Percentiles rank a stretch among this genome's conserved stretches.
These are phyloP conservation scores for Halichondria panicea DNA, from an alignment of 37 sponge, comb jelly and placozoan species.

Conservation along the genomic window DNA sequence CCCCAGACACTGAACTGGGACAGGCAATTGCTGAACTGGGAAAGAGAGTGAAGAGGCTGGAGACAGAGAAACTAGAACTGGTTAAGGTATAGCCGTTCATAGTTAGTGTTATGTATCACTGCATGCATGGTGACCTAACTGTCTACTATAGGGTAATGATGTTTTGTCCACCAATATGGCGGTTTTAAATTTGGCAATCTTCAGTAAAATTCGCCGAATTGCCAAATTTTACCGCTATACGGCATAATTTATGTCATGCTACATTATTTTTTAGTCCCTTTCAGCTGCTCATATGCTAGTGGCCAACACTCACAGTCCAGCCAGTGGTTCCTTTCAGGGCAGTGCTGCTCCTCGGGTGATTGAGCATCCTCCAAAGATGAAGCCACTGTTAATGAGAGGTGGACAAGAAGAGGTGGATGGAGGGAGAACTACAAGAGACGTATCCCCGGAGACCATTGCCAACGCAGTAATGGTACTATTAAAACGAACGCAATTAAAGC, in stretches of 20 bases:
- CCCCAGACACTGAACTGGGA: background rate
- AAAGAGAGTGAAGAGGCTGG: slow-evolving; percentile 40
- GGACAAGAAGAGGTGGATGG: background rate
- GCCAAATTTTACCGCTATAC: background rate
- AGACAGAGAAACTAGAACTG: slow-evolving; percentile 57
- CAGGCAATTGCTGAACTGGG: slow-evolving; percentile 25
- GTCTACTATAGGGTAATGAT: too few relatives aligned
- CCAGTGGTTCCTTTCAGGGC: background rate
- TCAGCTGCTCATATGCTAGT: slow-evolving; percentile 57
- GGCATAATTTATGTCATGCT: background rate
- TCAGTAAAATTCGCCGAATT: background rate
- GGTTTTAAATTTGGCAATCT: too few relatives aligned
- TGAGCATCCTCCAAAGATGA: background rate
- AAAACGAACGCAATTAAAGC: background rate
- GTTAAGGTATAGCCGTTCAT: slow-evolving; percentile 22
- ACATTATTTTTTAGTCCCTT: slow-evolving; percentile 30
- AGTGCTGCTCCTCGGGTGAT: background rate
- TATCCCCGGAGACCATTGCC: slow-evolving; percentile 17
- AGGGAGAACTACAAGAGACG: background rate
- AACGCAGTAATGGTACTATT: slow-evolving; percentile 33
- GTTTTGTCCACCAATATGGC: too few relatives aligned
- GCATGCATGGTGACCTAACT: background rate
- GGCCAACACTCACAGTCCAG: background rate
- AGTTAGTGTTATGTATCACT: background rate
- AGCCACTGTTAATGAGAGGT: background rate